These are phyloP conservation scores for Styela plicata DNA, from an alignment of 23 tunicate species.

Conservation along the genomic window DNA sequence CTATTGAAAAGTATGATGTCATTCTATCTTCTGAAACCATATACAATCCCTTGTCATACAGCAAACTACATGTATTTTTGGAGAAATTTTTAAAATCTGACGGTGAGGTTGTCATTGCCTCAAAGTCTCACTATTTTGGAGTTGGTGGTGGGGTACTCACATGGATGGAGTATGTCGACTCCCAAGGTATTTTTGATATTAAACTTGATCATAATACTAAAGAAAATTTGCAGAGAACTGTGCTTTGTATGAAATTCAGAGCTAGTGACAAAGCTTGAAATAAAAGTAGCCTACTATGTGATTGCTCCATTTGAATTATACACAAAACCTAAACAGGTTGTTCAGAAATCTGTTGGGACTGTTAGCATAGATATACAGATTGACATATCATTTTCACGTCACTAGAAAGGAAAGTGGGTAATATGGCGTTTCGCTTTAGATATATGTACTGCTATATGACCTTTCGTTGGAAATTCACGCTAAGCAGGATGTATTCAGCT, in stretches of 20 bases:
- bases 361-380: no score
- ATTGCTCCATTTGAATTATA: no score
- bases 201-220: conserved; percentile 22
- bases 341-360: no score
- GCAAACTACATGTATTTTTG: conserved; percentile 27
- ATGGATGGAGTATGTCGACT: conserved; percentile 56
- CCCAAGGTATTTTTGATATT: conserved; percentile 26
- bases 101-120: conserved; percentile 50
- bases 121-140: conserved; percentile 81
- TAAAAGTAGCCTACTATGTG: no score
- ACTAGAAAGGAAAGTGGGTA: no score
- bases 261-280: not conserved
- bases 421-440: no score
- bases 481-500: no score
- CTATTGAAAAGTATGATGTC: conserved; percentile 51
- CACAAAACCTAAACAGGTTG: no score
- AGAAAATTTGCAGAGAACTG: conserved; percentile 41
- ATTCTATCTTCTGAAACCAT: conserved; percentile 76
- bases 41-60: conserved; percentile 37
- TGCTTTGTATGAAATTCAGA: conserved; percentile 42
- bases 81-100: not conserved
- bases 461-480: no score
- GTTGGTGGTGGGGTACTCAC: conserved; percentile 67
- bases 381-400: no score
- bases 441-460: no score